Percentiles rank a stretch among this genome's conserved stretches.
Evolutionary conservation across 2,888 invertebrate genomes (phyloP).

Genomic region (Busseola fusca): DNA sequence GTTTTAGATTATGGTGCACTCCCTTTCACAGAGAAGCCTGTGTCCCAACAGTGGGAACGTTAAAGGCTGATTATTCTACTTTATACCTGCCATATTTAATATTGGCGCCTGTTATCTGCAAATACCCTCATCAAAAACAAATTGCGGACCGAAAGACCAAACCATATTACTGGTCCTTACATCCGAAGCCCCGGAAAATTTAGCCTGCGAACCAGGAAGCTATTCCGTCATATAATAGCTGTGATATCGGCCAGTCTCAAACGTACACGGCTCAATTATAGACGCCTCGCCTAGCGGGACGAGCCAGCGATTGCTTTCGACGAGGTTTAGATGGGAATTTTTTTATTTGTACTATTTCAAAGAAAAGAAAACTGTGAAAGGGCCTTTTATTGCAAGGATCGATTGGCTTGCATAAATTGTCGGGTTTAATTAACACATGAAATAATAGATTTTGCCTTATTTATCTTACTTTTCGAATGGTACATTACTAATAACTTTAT

Average conservation of each 20-base stretch:
- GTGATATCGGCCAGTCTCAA: constrained; percentile 45
- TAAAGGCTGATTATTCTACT: background rate
- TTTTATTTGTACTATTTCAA: constrained; percentile 50
- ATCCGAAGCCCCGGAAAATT: constrained; percentile 19
- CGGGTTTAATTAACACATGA: background rate
- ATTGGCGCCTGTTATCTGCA: background rate
- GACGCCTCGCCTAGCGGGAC: constrained; percentile 52
- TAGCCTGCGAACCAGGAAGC: constrained; percentile 18
- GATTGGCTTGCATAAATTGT: background rate
- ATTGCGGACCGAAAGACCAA: background rate
- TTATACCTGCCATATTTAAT: background rate
- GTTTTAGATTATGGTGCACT: too few species aligned
- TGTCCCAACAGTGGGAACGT: too few species aligned
- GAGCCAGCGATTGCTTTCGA: constrained; percentile 54
- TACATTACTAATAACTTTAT: background rate
- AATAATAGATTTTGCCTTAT: background rate
- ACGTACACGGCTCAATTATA: constrained; percentile 55
- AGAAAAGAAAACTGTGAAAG: constrained; percentile 13
- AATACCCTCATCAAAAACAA: constrained; percentile 4
- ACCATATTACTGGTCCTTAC: constrained; percentile 21
- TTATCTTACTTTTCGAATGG: background rate
- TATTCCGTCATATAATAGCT: constrained; percentile 45
- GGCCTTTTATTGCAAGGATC: constrained; percentile 1
- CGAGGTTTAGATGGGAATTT: constrained; percentile 46
- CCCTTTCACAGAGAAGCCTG: too few species aligned